A percentile compares a stretch with the other conserved stretches of the same genome.
Conservation (phyloP, 2,888 invertebrate genomes). For the Diadromus collaris region DNA sequence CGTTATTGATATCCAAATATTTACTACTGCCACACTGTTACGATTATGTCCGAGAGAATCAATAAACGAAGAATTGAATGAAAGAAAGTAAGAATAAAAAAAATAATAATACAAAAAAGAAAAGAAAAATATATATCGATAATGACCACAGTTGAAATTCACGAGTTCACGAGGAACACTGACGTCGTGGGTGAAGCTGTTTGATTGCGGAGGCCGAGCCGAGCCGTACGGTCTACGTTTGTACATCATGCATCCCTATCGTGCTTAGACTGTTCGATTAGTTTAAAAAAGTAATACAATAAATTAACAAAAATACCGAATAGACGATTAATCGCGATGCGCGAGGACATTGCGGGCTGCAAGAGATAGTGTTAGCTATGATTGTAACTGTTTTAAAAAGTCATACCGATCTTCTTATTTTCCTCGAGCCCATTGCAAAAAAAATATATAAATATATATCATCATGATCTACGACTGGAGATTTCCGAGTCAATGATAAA, state of each 20-base stretch:
- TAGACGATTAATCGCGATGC: not conserved
- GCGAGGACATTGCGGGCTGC: not conserved
- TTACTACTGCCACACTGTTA: constrained; percentile 65
- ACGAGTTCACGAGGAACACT: not conserved
- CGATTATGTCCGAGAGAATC: constrained; percentile 61
- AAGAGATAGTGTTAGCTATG: constrained; percentile 5
- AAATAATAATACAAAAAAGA: constrained; percentile 16
- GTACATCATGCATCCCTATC: not conserved
- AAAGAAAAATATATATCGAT: not conserved
- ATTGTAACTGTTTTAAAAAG: not conserved
- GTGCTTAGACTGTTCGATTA: not conserved
- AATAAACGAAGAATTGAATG: constrained; percentile 51
- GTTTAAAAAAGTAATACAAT: not conserved
- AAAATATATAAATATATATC: not conserved
- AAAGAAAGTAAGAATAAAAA: constrained; percentile 10
- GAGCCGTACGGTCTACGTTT: not conserved
- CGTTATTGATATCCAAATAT: constrained; percentile 64
- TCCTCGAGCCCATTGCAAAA: not conserved
- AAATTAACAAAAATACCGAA: constrained; percentile 1
- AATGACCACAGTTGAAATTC: constrained; percentile 18
- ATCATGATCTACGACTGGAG: not conserved
- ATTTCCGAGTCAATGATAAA: constrained; percentile 3
- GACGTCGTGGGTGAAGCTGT: constrained; percentile 1
- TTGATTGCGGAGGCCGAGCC: not conserved
- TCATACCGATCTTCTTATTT: constrained; percentile 1